Percentiles rank a stretch among this genome's conserved stretches.
Conservation (phyloP, 2,797 vertebrate genomes). For the Megaceryle alcyon region DNA sequence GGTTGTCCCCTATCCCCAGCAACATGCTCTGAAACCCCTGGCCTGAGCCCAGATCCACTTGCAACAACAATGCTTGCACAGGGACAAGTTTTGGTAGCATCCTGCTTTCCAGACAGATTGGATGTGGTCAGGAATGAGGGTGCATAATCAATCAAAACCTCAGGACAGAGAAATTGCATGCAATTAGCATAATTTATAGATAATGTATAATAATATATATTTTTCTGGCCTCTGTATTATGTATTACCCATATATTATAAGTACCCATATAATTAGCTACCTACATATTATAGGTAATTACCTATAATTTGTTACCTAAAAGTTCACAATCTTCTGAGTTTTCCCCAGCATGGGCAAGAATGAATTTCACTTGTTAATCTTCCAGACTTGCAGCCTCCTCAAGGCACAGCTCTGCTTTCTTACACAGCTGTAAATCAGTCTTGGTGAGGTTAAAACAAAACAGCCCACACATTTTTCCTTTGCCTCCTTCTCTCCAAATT, state of each 20-base stretch:
- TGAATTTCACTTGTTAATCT: neutral
- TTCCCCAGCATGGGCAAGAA: neutral
- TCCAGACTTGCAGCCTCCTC: neutral
- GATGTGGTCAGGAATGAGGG: neutral
- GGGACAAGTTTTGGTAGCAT: neutral
- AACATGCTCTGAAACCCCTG: neutral
- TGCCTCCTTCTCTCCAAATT: neutral
- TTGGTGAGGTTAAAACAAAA: neutral
- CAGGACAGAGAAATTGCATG: neutral
- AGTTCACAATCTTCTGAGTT: neutral
- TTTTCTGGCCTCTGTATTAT: neutral
- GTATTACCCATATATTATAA: neutral
- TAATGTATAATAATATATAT: neutral
- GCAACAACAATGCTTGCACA: neutral
- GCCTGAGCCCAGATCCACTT: neutral
- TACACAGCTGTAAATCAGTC: neutral
- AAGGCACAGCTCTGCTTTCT: neutral
- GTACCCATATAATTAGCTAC: neutral
- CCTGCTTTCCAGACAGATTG: neutral
- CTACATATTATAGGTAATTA: neutral
- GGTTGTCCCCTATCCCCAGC: neutral
- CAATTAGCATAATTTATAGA: neutral
- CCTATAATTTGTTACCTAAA: too few relatives aligned
- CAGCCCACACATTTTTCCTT: neutral
- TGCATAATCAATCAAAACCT: neutral